phyloP scores from a whole-genome alignment of 2,113 vertebrate species.

The Ancistrus triradiatus region DNA sequence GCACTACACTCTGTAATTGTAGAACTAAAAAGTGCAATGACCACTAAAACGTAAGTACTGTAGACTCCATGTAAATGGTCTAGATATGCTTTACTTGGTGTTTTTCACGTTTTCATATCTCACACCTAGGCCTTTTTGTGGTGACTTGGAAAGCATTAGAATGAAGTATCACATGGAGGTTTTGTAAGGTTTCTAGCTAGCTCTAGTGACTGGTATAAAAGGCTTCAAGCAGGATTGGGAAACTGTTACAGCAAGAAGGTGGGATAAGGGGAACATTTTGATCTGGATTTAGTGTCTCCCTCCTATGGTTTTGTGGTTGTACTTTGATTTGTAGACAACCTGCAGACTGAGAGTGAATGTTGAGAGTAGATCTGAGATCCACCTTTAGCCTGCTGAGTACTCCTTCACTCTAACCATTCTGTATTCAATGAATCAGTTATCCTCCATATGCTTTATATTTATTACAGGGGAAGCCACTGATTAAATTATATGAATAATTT shows the following conservation, averaged over 20 bases:
- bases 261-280: conserved; percentile 59
- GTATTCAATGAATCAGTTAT: too few relatives aligned
- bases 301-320: conserved; percentile 57
- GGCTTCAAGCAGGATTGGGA: conserved; percentile 28
- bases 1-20: too few relatives aligned
- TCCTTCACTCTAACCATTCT: too few relatives aligned
- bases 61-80: conserved; percentile 52
- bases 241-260: conserved; percentile 50
- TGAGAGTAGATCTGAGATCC: too few relatives aligned
- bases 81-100: conserved; percentile 47
- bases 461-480: too few relatives aligned
- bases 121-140: conserved; percentile 53
- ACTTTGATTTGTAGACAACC: conserved; percentile 50
- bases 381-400: too few relatives aligned
- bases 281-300: conserved; percentile 60
- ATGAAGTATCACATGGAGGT: conserved; percentile 6
- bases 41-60: too few relatives aligned
- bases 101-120: conserved; percentile 29
- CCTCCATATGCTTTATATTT: too few relatives aligned
- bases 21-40: too few relatives aligned
- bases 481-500: too few relatives aligned
- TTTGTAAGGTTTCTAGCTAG: neutral
- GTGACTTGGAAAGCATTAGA: conserved; percentile 58
- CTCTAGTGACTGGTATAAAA: neutral
- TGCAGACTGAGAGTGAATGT: neutral